Base-by-base conservation (phyloP, 1,140 invertebrate genomes). In the Reticulitermes speratus region DNA sequence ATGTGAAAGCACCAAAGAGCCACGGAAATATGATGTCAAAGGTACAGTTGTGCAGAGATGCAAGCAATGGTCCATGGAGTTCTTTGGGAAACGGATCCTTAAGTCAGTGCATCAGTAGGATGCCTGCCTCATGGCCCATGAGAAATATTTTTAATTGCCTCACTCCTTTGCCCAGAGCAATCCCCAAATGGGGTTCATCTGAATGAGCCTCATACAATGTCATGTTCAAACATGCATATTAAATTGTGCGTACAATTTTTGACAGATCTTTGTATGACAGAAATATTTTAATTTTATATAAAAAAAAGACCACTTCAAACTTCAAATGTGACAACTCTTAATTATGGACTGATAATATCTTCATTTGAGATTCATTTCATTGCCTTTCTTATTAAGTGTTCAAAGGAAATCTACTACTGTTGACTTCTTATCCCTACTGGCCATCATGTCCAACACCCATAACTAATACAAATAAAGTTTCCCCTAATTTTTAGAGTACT, bases 341-440 rank as follows among this genome's bases (percentile, higher is more conserved):
- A 55, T 55, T 19, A 75, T 3, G 2, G n/a, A n/a, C 8, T 30
- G n/a, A 12, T 30, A 30, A 30, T 19, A 75, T 30, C 65, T 75
- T 75, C 52, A n/a, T 75, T 55, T 75, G 65, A 75, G 65, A 75
- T 75, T 75, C 65, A 75, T 75, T 75, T 75, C 25, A 9, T 75
- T 30, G 9, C 65, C 52, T 21, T 55, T 19, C 48, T 48, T 16
- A 48, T 48, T 48, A 48, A 65, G 21, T 25, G 25, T 65, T 65
- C 19, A 65, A 65, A 65, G 25, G 21, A n/a, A 0, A 65, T 12
- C 59, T 65, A 19, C 59, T 16, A 65, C 16, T 65, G 19, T 65
- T 16, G 59, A 65, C 45, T 16, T 48, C 45, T 48, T 16, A 48
- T 11, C 45, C 14, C 45, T 48, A 48, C 45, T 48, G 9, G 9